These are phyloP conservation scores for Heliconius cydno DNA, from an alignment of 2,888 invertebrate genomes.

Conservation along the genomic window DNA sequence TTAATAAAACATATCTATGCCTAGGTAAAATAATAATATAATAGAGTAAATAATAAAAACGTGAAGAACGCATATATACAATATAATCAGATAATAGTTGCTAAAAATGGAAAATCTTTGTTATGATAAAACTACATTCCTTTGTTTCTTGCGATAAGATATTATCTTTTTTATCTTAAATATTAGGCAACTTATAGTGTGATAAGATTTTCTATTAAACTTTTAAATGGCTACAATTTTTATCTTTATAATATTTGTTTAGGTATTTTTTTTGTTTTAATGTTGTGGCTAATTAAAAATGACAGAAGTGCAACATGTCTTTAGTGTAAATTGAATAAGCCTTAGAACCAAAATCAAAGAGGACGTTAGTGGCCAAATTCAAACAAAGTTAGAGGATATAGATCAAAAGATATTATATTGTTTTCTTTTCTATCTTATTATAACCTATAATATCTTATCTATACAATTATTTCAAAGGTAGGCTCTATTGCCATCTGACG, in stretches of 20 bases:
- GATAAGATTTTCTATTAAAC: conserved; percentile 39
- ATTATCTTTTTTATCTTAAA: conserved; percentile 31
- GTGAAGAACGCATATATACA: not conserved
- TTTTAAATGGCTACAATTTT: conserved; percentile 44
- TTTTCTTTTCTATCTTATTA: no score
- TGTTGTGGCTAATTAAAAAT: not conserved
- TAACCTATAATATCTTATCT: no score
- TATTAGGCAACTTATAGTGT: conserved; percentile 32
- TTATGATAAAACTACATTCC: conserved; percentile 26
- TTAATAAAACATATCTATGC: no score
- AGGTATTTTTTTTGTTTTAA: not conserved
- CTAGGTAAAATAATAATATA: not conserved
- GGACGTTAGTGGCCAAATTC: not conserved
- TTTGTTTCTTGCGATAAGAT: conserved; percentile 26
- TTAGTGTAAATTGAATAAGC: not conserved
- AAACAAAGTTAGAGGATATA: not conserved
- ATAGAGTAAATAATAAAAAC: not conserved
- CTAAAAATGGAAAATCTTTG: conserved; percentile 25
- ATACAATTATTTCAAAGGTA: no score
- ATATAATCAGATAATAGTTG: not conserved
- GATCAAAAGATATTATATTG: not conserved
- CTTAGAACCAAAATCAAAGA: not conserved
- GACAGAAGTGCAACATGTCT: not conserved
- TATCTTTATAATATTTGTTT: conserved; percentile 48
- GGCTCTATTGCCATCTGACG: no score